Evolutionary conservation across 2,888 invertebrate species (phyloP).

Genomic region (Lottia gigantea): DNA sequence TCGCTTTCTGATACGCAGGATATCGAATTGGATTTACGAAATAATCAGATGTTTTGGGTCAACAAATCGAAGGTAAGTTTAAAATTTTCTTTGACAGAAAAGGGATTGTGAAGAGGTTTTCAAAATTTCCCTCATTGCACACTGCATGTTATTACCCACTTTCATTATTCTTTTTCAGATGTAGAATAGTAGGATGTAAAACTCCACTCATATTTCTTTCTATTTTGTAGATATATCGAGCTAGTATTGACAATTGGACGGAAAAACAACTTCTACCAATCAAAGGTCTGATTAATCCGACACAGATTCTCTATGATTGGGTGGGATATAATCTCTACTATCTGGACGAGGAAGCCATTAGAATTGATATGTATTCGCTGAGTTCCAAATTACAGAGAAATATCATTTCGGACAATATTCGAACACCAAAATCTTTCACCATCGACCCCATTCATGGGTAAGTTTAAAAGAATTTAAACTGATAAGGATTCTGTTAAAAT

Average conservation of each 20-base stretch:
- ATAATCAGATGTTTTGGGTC: conserved; percentile 53
- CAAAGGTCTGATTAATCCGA: conserved; percentile 43
- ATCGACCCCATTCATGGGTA: conserved; percentile 89
- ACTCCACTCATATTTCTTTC: background rate
- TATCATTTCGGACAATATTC: conserved; percentile 89
- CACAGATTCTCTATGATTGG: conserved; percentile 90
- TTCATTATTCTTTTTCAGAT: no score
- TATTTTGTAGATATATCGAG: conserved; percentile 37
- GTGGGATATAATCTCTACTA: conserved; percentile 95
- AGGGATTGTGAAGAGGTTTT: no score
- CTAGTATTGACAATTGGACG: conserved; percentile 27
- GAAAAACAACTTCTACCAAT: conserved; percentile 29
- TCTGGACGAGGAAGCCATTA: conserved; percentile 90
- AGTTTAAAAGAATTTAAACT: conserved; percentile 32
- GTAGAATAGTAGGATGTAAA: no score
- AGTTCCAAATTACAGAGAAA: conserved; percentile 89
- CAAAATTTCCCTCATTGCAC: no score
- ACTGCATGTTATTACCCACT: no score
- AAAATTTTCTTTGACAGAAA: no score
- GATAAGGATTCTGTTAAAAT: no score
- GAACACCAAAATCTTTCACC: conserved; percentile 90
- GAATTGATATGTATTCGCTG: conserved; percentile 92
- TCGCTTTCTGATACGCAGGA: conserved; percentile 36
- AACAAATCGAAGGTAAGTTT: conserved; percentile 45
- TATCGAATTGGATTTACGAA: conserved; percentile 49